Conservation (phyloP, 2,797 vertebrate species). For the Pseudochaenichthys georgianus region DNA sequence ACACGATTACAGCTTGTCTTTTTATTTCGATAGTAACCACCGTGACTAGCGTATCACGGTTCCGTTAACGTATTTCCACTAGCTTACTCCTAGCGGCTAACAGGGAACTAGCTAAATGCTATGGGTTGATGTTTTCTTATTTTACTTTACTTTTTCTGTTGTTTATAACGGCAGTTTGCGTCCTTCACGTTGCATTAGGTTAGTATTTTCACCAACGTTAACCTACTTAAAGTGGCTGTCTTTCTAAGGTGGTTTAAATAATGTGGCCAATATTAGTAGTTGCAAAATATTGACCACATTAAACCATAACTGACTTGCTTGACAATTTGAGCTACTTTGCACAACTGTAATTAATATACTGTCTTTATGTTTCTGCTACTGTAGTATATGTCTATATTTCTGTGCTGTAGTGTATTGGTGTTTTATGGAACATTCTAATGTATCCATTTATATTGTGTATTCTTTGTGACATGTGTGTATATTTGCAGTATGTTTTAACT, state of each 20-base stretch:
- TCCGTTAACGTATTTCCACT: conserved; percentile 47
- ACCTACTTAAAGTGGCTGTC: neutral
- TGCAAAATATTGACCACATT: neutral
- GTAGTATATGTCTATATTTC: too few relatives aligned
- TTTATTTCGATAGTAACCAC: conserved; percentile 6
- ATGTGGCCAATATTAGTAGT: neutral
- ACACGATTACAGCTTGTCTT: neutral
- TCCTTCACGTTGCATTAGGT: too few relatives aligned
- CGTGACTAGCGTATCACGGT: conserved; percentile 24
- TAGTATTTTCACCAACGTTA: neutral
- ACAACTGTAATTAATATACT: too few relatives aligned
- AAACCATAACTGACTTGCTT: conserved; percentile 15
- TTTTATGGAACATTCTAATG: too few relatives aligned
- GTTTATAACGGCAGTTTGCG: too few relatives aligned
- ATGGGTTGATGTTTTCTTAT: neutral
- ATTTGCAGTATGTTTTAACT: too few relatives aligned
- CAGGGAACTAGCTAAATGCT: conserved; percentile 22
- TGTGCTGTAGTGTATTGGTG: too few relatives aligned
- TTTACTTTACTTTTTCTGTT: too few relatives aligned
- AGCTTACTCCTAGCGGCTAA: conserved; percentile 59
- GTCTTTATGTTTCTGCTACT: too few relatives aligned
- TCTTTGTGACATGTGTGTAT: too few relatives aligned
- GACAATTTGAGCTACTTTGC: too few relatives aligned
- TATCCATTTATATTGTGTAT: too few relatives aligned
- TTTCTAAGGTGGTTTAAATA: neutral